A percentile compares a stretch with the other conserved stretches of the same genome.
phyloP scores from a whole-genome alignment of 2,888 invertebrate genomes.

The Sesia apiformis region DNA sequence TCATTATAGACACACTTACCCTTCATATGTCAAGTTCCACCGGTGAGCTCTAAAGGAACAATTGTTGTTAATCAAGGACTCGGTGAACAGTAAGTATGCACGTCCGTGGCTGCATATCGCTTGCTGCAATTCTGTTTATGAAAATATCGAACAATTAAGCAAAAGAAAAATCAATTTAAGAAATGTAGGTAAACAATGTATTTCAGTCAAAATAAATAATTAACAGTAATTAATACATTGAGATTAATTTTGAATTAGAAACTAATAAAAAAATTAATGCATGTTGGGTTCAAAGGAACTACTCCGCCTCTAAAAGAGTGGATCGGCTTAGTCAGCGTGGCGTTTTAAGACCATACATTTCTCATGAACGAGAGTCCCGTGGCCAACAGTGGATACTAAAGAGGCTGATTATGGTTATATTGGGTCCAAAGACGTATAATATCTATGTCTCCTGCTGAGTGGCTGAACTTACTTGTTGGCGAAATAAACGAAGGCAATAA shows the following conservation, averaged over 20 bases:
- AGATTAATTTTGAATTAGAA: too few relatives aligned
- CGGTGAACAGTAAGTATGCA: constrained; percentile 74
- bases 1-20: constrained; percentile 26
- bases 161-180: not conserved
- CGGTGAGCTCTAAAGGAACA: constrained; percentile 70
- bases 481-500: constrained; percentile 32
- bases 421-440: not conserved
- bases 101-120: constrained; percentile 78
- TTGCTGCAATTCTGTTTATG: constrained; percentile 53
- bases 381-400: too few relatives aligned
- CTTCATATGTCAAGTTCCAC: constrained; percentile 69
- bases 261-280: too few relatives aligned
- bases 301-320: too few relatives aligned
- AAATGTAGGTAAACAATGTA: too few relatives aligned
- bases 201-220: too few relatives aligned
- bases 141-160: not conserved
- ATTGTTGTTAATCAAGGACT: constrained; percentile 64
- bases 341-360: too few relatives aligned
- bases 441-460: not conserved
- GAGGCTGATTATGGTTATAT: not conserved
- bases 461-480: constrained; percentile 42
- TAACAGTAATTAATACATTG: too few relatives aligned
- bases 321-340: too few relatives aligned
- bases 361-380: too few relatives aligned
- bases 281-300: too few relatives aligned